Conservation (phyloP, 2,888 invertebrate species). For the Leucoma salicis region DNA sequence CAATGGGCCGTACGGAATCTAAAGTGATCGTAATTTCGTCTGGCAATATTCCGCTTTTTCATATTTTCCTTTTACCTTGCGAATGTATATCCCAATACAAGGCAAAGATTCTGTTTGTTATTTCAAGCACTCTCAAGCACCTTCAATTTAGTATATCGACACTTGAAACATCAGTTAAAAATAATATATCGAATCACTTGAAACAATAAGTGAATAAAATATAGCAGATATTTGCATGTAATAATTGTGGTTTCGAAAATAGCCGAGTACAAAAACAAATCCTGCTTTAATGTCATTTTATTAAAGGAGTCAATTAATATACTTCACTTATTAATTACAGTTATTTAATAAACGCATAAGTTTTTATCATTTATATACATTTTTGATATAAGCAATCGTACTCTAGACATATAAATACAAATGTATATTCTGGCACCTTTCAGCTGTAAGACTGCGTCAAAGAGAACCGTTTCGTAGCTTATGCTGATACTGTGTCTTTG, state of each 20-base stretch:
- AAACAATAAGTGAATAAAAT: no score
- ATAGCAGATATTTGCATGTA: no score
- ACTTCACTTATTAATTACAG: no score
- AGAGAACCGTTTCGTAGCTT: conserved; percentile 53
- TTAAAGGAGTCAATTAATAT: no score
- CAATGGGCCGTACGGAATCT: conserved; percentile 76
- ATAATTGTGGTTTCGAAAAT: no score
- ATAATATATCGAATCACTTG: conserved; percentile 56
- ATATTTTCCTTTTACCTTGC: conserved; percentile 75
- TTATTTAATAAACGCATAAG: no score
- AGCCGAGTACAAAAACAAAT: no score
- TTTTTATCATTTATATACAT: no score
- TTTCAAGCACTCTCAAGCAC: conserved; percentile 68
- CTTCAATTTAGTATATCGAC: conserved; percentile 71
- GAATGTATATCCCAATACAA: conserved; percentile 75
- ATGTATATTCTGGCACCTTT: conserved; percentile 59
- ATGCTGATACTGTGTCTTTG: conserved; percentile 62
- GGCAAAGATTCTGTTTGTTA: conserved; percentile 77
- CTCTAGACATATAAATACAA: no score
- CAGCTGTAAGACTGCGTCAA: conserved; percentile 50
- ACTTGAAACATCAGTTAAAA: conserved; percentile 67
- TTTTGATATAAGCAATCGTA: no score
- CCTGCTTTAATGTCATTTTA: no score
- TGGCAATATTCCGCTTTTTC: conserved; percentile 78
- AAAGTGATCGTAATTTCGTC: conserved; percentile 80